These are phyloP conservation scores for Spea bombifrons DNA, from an alignment of 2,113 vertebrate genomes.

Conservation along the genomic window DNA sequence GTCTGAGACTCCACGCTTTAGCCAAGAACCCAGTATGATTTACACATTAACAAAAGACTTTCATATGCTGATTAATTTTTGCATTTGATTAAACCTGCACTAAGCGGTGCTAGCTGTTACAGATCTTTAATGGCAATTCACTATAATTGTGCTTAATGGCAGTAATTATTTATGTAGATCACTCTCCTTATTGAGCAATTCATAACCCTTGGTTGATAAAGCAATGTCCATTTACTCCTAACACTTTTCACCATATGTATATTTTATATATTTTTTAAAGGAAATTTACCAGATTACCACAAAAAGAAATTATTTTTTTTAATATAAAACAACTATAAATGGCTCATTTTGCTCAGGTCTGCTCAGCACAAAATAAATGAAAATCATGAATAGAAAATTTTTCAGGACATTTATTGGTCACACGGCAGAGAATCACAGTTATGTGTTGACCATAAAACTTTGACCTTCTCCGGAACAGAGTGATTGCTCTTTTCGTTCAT, in stretches of 20 bases:
- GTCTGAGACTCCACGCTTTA: slow-evolving; percentile 8
- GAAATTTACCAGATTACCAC: no score
- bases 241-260: neutral
- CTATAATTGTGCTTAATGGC: slow-evolving; percentile 41
- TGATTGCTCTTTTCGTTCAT: no score
- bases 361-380: no score
- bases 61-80: slow-evolving; percentile 27
- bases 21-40: slow-evolving; percentile 19
- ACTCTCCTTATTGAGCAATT: slow-evolving; percentile 28
- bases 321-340: no score
- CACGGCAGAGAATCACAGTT: no score
- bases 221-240: slow-evolving; percentile 3
- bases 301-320: no score
- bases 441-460: no score
- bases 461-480: no score
- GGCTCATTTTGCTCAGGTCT: no score
- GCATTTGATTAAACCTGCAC: slow-evolving; percentile 32
- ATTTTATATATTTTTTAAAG: no score
- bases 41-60: slow-evolving; percentile 29
- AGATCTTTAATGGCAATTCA: slow-evolving; percentile 27
- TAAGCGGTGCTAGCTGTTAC: slow-evolving; percentile 16
- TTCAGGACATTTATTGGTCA: no score
- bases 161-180: slow-evolving; percentile 41
- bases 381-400: no score
- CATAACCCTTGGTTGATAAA: slow-evolving; percentile 24